phyloP scores from a whole-genome alignment of 1,140 invertebrate species.

The Daktulosphaira vitifoliae region DNA sequence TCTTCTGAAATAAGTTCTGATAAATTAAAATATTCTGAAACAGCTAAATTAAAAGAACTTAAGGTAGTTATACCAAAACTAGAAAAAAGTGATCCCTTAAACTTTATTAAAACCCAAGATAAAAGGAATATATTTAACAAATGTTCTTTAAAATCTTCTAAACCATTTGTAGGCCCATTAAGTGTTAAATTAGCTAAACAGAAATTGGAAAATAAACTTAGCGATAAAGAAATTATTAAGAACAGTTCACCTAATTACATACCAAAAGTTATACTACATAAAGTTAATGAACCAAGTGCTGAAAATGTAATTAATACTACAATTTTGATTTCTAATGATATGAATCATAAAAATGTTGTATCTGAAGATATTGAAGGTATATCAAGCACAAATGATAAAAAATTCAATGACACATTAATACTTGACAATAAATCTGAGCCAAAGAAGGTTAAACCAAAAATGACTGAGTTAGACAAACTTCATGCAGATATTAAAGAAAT shows the following conservation, averaged over 20 bases:
- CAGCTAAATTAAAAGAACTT: not conserved
- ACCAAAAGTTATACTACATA: no score
- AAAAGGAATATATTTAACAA: no score
- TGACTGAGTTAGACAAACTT: slow-evolving; percentile 21
- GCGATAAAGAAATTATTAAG: no score
- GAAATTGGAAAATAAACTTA: not conserved
- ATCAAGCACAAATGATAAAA: not conserved
- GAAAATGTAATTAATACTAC: no score
- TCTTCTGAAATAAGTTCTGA: not conserved
- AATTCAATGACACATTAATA: not conserved
- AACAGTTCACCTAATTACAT: no score
- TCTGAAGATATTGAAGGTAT: not conserved
- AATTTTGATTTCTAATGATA: no score
- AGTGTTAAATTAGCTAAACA: slow-evolving; percentile 20
- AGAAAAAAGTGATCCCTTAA: not conserved
- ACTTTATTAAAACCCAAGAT: no score
- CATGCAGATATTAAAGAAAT: slow-evolving; percentile 24
- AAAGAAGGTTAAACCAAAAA: slow-evolving; percentile 5
- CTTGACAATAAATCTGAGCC: not conserved
- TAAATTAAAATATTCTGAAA: slow-evolving; percentile 4
- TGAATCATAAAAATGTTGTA: no score
- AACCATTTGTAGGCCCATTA: slow-evolving; percentile 10
- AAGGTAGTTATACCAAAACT: slow-evolving; percentile 20
- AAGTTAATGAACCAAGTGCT: no score
- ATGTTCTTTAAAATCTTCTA: no score